Evolutionary conservation across 2,797 vertebrate genomes (phyloP).

Genomic region (Syndactyla subalaris): DNA sequence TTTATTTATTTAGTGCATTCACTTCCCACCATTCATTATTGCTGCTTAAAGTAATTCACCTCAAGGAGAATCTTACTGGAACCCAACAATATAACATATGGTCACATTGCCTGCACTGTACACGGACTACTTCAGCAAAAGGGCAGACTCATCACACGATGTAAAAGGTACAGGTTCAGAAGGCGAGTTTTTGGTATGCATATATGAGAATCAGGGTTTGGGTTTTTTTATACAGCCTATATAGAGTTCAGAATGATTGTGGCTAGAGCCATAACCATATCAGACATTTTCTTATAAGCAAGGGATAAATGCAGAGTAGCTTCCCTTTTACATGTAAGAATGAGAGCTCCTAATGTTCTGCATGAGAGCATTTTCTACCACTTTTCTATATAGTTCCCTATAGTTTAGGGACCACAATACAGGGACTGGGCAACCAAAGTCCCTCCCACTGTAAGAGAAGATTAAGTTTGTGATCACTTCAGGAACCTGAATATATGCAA

Average conservation of each 20-base stretch:
- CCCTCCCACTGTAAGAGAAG: neutral
- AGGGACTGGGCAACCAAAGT: neutral
- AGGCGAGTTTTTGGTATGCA: neutral
- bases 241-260: neutral
- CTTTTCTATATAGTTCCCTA: neutral
- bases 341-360: neutral
- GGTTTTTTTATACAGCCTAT: neutral
- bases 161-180: neutral
- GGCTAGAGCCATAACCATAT: neutral
- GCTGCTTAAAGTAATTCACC: neutral
- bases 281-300: neutral
- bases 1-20: slow-evolving; percentile 12
- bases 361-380: neutral
- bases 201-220: neutral
- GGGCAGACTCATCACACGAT: neutral
- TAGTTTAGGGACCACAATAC: neutral
- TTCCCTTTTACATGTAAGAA: neutral
- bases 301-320: neutral
- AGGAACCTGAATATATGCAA: neutral
- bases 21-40: neutral
- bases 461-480: neutral
- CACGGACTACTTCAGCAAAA: neutral
- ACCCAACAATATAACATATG: neutral
- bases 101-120: neutral
- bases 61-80: neutral